Evolutionary conservation across 2,888 invertebrate genomes (phyloP).

Genomic region (Copidosoma aretas): DNA sequence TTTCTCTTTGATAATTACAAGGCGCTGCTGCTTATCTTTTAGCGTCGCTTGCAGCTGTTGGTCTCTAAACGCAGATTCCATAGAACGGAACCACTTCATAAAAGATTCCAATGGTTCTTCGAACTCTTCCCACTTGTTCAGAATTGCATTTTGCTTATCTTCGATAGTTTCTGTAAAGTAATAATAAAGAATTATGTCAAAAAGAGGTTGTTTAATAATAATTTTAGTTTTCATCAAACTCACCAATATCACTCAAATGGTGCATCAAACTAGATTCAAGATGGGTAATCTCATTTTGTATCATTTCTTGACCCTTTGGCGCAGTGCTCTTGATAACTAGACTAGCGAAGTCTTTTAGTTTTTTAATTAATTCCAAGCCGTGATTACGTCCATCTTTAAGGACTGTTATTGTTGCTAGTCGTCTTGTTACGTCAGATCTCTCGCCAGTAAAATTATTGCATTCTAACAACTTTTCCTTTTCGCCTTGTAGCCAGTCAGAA

Average conservation of each 20-base stretch:
- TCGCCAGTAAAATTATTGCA: slow-evolving; percentile 86
- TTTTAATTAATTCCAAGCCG: slow-evolving; percentile 72
- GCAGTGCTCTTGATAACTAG: slow-evolving; percentile 80
- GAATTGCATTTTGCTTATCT: slow-evolving; percentile 75
- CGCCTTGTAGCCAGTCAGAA: slow-evolving; percentile 81
- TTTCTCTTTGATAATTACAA: slow-evolving; percentile 75
- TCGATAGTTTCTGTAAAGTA: slow-evolving; percentile 67
- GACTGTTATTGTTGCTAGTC: slow-evolving; percentile 71
- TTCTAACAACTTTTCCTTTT: slow-evolving; percentile 80
- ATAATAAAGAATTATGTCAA: slow-evolving; percentile 6
- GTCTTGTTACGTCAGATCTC: slow-evolving; percentile 78
- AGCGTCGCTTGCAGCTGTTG: slow-evolving; percentile 83
- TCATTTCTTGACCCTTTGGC: slow-evolving; percentile 75
- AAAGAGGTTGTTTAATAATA: slow-evolving; percentile 1
- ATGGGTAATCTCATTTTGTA: slow-evolving; percentile 76
- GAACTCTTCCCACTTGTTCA: slow-evolving; percentile 87
- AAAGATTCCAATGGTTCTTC: slow-evolving; percentile 81
- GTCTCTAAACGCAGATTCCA: slow-evolving; percentile 85
- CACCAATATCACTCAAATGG: slow-evolving; percentile 71
- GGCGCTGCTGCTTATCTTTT: slow-evolving; percentile 79
- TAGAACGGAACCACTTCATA: slow-evolving; percentile 84
- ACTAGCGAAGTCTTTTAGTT: slow-evolving; percentile 71
- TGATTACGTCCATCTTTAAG: slow-evolving; percentile 73
- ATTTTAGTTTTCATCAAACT: too few species aligned
- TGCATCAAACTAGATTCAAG: slow-evolving; percentile 73